Base-by-base conservation (phyloP, 2,888 invertebrate species). In the Empis stercorea region DNA sequence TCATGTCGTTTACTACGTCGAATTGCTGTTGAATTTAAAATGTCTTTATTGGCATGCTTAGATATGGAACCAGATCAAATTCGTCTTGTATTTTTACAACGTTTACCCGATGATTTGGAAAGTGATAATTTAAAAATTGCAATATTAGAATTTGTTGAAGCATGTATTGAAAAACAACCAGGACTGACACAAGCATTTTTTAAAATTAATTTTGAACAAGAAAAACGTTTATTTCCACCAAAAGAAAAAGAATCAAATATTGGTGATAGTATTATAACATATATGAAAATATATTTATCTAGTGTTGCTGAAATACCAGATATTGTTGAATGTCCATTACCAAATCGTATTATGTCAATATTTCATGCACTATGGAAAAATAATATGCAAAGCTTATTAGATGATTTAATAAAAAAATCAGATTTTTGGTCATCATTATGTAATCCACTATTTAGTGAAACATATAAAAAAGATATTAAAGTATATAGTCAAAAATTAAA, bases 51-150 rank as follows among this genome's bases (percentile, higher is more conserved):
- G 58, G 83, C 87, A 1, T 84, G 87, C 51, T 66, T 91, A 46
- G 87, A 87, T 56, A 80, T 83, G 73, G 84, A 87, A 48, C 80
- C 84, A 0, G 84, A 85, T 59, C 81, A 87, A 60, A 80, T 88
- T 13, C 75, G 87, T 11, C 76, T 84, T 48, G 78, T 84, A 58
- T 85, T 87, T 58, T 70, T 89, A 30, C 80, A 82, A 48, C 76
- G 85, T 38, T 63, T 91, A 15, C 71, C 80, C 10, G 81, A 82
- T 57, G 73, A 77, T 34, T 69, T 80, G 49, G 81, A 81, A 61
- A 76, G 77, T 10, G 73, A 73, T 20, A 74, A 75, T 7, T 71
- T 79, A 44, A 85, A 84, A 66, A 73, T 81, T 4, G 78, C 80
- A 15, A 77, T 84, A 38, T 61, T 84, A n/a, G 80, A 83, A 55